phyloP scores from a whole-genome alignment of 2,888 invertebrate genomes.

The Calameuta pallipes region DNA sequence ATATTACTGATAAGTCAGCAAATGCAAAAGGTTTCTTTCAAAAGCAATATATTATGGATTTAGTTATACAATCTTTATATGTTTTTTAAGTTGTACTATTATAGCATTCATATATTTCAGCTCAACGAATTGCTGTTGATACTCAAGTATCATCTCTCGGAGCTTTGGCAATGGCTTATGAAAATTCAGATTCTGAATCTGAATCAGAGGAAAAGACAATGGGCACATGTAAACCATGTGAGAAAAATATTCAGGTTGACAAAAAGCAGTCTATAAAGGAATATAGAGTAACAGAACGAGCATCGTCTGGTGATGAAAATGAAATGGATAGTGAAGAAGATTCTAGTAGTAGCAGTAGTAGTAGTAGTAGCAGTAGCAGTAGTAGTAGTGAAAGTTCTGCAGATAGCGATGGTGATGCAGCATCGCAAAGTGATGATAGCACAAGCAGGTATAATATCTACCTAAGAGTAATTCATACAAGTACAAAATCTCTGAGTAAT shows the following conservation, averaged over 20 bases:
- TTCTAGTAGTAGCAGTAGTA: slow-evolving; percentile 36
- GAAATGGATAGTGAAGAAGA: slow-evolving; percentile 42
- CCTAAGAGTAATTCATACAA: background rate
- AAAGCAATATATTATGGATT: too few species aligned
- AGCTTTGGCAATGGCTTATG: slow-evolving; percentile 49
- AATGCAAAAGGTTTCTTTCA: too few species aligned
- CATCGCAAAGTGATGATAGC: slow-evolving; percentile 22
- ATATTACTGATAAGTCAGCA: too few species aligned
- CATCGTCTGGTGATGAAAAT: slow-evolving; percentile 27
- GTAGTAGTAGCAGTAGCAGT: slow-evolving; percentile 23
- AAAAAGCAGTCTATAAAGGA: background rate
- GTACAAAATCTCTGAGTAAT: background rate
- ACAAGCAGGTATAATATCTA: slow-evolving; percentile 19
- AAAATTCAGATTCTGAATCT: slow-evolving; percentile 47
- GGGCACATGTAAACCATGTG: background rate
- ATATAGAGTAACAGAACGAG: background rate
- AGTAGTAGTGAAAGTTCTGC: slow-evolving; percentile 30
- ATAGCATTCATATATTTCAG: background rate
- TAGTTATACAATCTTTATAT: background rate
- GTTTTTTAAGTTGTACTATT: background rate
- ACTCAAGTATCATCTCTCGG: slow-evolving; percentile 29
- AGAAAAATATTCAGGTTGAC: slow-evolving; percentile 16
- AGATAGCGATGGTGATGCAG: slow-evolving; percentile 30
- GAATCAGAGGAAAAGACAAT: slow-evolving; percentile 33
- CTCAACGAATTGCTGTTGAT: background rate